Evolutionary conservation across 2,888 invertebrate species (phyloP).

Genomic region (Vandiemenella viatica): DNA sequence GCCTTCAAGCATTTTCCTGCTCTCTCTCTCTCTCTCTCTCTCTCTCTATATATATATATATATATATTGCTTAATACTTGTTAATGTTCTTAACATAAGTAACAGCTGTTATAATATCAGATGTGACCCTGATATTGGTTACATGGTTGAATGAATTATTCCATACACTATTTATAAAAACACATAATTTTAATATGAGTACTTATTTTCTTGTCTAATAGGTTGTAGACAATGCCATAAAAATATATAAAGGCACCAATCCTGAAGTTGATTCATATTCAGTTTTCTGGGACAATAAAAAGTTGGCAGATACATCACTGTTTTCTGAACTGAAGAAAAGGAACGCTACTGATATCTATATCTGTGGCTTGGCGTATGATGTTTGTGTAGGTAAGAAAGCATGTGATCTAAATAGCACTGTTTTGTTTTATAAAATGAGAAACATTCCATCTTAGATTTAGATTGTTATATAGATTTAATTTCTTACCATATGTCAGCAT

Average conservation of each 20-base stretch:
- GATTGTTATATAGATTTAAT: not conserved
- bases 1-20: no score
- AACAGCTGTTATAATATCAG: no score
- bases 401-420: no score
- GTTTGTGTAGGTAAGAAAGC: slow-evolving; percentile 66
- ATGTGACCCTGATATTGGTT: no score
- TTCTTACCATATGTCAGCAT: no score
- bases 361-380: slow-evolving; percentile 90
- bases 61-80: no score
- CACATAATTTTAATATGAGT: no score
- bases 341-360: slow-evolving; percentile 79
- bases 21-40: no score
- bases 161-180: no score
- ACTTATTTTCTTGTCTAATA: slow-evolving; percentile 26
- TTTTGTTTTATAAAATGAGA: not conserved
- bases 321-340: slow-evolving; percentile 62
- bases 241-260: slow-evolving; percentile 83
- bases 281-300: slow-evolving; percentile 96
- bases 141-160: no score
- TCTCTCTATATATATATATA: no score
- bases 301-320: slow-evolving; percentile 71
- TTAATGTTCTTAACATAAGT: no score
- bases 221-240: slow-evolving; percentile 58
- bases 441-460: not conserved
- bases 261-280: slow-evolving; percentile 95